These are phyloP conservation scores for Hypotaenidia philippensis DNA, from an alignment of 2,797 vertebrate genomes.

Conservation along the genomic window DNA sequence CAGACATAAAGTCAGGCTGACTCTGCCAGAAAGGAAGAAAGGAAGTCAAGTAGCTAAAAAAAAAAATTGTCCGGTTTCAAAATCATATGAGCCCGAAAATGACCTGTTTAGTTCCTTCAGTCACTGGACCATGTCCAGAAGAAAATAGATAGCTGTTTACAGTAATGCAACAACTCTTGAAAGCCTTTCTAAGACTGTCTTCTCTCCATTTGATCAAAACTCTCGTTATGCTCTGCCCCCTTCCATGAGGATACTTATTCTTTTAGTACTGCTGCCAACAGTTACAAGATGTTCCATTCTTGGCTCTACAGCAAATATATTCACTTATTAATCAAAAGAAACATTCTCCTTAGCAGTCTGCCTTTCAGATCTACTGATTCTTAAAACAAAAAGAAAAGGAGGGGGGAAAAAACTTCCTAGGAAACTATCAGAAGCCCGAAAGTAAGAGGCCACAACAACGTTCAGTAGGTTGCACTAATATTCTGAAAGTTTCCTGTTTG, in stretches of 20 bases:
- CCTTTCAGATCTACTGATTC: slow-evolving; percentile 48
- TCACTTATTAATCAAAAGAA: slow-evolving; percentile 69
- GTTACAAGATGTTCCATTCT: slow-evolving; percentile 67
- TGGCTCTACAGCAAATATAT: slow-evolving; percentile 48
- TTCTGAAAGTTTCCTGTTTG: slow-evolving; percentile 12
- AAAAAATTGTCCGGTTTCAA: background rate
- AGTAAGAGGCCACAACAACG: background rate
- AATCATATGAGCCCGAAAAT: slow-evolving; percentile 21
- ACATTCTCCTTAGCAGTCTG: slow-evolving; percentile 19
- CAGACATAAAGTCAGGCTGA: background rate
- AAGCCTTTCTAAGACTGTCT: background rate
- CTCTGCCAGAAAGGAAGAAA: background rate
- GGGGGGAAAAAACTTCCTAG: background rate
- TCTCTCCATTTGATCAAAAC: slow-evolving; percentile 42
- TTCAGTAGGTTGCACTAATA: slow-evolving; percentile 27
- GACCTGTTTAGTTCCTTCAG: background rate
- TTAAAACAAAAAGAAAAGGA: slow-evolving; percentile 32
- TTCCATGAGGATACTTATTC: slow-evolving; percentile 42
- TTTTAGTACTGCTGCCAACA: slow-evolving; percentile 43
- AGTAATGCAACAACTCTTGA: slow-evolving; percentile 15
- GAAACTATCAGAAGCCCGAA: slow-evolving; percentile 15
- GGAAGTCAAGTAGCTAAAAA: slow-evolving; percentile 8
- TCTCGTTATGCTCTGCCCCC: background rate
- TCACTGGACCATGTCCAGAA: background rate
- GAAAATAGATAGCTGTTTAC: slow-evolving; percentile 31